Base-by-base conservation (phyloP, 2,888 invertebrate species). In the Nephrotoma flavescens region DNA sequence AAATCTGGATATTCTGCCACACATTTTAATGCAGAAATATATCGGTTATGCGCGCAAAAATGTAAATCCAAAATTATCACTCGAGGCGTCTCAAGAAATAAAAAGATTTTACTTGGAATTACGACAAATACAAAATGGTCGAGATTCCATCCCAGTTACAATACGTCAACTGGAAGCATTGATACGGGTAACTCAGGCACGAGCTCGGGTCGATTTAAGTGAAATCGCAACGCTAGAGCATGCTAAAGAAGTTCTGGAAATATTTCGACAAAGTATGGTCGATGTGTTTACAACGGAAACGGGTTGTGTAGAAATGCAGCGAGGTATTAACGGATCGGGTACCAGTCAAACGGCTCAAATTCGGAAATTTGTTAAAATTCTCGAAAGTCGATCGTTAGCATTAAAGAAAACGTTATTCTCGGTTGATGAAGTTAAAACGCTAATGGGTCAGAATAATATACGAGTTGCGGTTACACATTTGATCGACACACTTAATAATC, bases 81-180 rank as follows among this genome's bases (percentile, higher is more conserved):
- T 91, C 0, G 95, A 95, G 86, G 98, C 98, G 2, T 95, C 95
- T 3, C 92, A 92, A 87, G 92, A 95, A 0, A 91, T 98, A 41
- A 95, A 96, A 91, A 92, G 94, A 9, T 98, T 97, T 91, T 98
- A 98, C 90, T 92, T 97, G 86, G 94, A 96, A 88, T 92, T 98
- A 52, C 92, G 97, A 6, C 93, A 93, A 87, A 94, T 93, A 71
- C 94, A 95, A 89, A 94, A 95, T 89, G 93, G 92, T 4, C 92
- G 92, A 12, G 94, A 95, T 88, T 93, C 94, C 19, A 95, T 95
- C n/a, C 97, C 97, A 0, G 95, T 98, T 52, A 98, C 97, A 0
- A 95, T 95, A 0, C 90, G 98, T 85, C 98, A 98, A 90, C 92
- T 98, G 9, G 97, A 98, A 91, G 98, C 97, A 0, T 93, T 98